These are phyloP conservation scores for Xerus inauris DNA, from an alignment of 2,113 vertebrate genomes.

Conservation along the genomic window DNA sequence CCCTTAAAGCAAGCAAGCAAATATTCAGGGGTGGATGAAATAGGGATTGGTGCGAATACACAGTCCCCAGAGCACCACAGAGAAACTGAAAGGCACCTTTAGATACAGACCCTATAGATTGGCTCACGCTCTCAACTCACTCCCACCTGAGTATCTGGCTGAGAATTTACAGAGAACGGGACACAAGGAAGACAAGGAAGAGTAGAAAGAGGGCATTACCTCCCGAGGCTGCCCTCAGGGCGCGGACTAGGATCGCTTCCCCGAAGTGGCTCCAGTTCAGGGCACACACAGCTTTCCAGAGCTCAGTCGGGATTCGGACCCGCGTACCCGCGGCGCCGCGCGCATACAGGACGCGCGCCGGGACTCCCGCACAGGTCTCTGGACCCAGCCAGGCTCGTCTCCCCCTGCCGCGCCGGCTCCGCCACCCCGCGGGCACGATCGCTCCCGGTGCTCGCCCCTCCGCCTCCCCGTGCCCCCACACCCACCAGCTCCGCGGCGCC, in stretches of 20 bases:
- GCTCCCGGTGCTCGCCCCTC: conserved; percentile 22
- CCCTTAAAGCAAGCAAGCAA: conserved; percentile 45
- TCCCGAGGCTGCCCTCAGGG: conserved; percentile 55
- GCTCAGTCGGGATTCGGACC: conserved; percentile 37
- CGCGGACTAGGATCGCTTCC: not conserved
- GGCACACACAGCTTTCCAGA: not conserved
- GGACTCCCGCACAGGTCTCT: not conserved
- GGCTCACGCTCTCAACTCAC: not conserved
- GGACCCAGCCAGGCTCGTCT: not conserved
- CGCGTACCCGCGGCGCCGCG: not conserved
- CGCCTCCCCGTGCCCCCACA: conserved; percentile 63
- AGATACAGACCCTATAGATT: not conserved
- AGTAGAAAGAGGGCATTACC: conserved; percentile 42
- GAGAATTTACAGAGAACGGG: not conserved
- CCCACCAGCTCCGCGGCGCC: conserved; percentile 57
- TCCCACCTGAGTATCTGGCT: not conserved
- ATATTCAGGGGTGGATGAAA: not conserved
- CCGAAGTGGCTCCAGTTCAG: conserved; percentile 3
- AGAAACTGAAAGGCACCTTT: conserved; percentile 55
- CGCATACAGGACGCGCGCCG: not conserved
- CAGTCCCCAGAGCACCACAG: not conserved
- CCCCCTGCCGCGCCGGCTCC: conserved; percentile 1
- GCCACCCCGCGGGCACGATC: conserved; percentile 28
- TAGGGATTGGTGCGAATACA: conserved; percentile 9
- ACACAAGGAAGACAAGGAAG: rapidly evolving